Percentiles rank a stretch among this genome's conserved stretches.
These are phyloP conservation scores for Ardeotis arabs DNA, from an alignment of 2,113 vertebrate species.

Conservation along the genomic window DNA sequence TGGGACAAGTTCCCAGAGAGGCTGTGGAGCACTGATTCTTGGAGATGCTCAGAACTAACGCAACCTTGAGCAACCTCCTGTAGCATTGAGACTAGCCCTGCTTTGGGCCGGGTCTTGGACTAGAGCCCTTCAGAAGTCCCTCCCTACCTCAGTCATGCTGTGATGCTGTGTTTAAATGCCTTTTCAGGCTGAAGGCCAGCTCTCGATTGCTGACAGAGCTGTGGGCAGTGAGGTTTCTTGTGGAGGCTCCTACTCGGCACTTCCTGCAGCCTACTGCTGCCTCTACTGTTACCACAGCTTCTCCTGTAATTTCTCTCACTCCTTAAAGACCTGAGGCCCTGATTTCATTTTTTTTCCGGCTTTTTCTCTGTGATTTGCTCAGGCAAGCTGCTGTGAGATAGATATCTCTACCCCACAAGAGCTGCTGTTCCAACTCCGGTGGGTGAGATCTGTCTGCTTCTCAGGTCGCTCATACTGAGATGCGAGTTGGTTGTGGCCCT, in stretches of 20 bases:
- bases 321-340: not conserved
- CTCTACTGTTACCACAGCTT: not conserved
- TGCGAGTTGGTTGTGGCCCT: not conserved
- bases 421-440: not conserved
- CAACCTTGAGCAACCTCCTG: not conserved
- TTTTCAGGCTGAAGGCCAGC: not conserved
- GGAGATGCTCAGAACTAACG: not conserved
- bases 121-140: not conserved
- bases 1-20: not conserved
- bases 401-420: not conserved
- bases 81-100: not conserved
- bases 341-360: not conserved
- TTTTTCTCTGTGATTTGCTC: not conserved
- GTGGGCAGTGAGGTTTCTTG: rapidly evolving
- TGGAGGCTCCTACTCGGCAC: not conserved
- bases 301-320: not conserved
- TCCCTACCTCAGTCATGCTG: not conserved
- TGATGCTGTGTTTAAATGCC: not conserved
- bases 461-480: not conserved
- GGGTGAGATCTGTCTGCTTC: not conserved
- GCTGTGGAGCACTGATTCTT: not conserved
- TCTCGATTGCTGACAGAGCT: rapidly evolving
- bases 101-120: not conserved
- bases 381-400: not conserved
- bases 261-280: not conserved